Conservation (phyloP, 2,888 invertebrate species). For the Pterostichus madidus region DNA sequence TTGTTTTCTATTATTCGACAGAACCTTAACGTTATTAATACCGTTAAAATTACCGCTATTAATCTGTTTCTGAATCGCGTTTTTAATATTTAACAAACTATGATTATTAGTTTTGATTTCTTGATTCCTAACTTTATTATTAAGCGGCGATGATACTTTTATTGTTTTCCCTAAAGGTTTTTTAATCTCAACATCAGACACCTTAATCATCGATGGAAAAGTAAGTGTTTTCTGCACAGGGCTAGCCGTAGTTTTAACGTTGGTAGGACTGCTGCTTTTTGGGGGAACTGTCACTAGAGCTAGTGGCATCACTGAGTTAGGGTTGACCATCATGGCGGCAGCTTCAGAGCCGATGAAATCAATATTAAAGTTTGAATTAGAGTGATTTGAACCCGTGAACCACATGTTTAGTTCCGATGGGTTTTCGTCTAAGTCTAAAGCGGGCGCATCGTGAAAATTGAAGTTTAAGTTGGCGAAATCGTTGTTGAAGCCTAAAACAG, state of each 20-base stretch:
- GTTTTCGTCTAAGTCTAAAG: conserved; percentile 84
- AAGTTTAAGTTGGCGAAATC: conserved; percentile 83
- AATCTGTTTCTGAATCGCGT: conserved; percentile 53
- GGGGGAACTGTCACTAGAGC: conserved; percentile 75
- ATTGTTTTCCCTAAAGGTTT: conserved; percentile 73
- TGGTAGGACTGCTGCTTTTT: conserved; percentile 66
- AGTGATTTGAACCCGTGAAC: conserved; percentile 78
- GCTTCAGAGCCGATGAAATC: conserved; percentile 86
- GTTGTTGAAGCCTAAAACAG: conserved; percentile 86
- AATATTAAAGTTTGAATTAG: conserved; percentile 84
- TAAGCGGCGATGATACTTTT: conserved; percentile 62
- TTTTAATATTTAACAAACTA: conserved; percentile 62
- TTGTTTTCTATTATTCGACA: conserved; percentile 69
- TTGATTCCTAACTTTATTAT: not conserved
- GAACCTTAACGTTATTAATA: conserved; percentile 68
- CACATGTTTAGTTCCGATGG: conserved; percentile 81
- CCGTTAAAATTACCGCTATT: conserved; percentile 19
- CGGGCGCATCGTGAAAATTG: conserved; percentile 80
- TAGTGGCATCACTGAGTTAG: conserved; percentile 93
- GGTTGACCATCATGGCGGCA: conserved; percentile 87
- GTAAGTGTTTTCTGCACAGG: conserved; percentile 70
- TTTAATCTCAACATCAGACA: conserved; percentile 69
- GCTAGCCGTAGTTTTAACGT: conserved; percentile 73
- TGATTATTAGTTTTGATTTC: conserved; percentile 15
- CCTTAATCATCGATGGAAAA: conserved; percentile 72